A percentile compares a stretch with the other conserved stretches of the same genome.
phyloP scores from a whole-genome alignment of 1,140 invertebrate genomes.

The Drosophila micromelanica region DNA sequence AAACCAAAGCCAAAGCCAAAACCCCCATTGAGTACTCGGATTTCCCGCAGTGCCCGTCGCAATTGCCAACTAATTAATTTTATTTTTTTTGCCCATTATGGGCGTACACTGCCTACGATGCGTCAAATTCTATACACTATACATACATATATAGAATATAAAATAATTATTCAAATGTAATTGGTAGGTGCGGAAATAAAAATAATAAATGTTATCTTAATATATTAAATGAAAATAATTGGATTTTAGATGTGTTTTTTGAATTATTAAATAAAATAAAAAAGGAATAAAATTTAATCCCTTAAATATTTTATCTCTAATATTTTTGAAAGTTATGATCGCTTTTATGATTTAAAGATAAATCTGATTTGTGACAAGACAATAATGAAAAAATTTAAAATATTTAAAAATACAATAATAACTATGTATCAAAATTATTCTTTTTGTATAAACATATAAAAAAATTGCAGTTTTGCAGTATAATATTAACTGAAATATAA shows the following conservation, averaged over 20 bases:
- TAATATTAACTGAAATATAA: no score
- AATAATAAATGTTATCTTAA: no score
- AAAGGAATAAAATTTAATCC: neutral
- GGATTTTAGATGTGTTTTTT: no score
- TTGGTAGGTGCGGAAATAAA: no score
- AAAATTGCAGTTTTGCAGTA: no score
- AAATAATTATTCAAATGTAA: no score
- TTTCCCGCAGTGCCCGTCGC: constrained; percentile 50
- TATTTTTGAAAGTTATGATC: neutral
- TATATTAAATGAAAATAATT: no score
- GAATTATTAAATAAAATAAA: no score
- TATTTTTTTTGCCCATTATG: constrained; percentile 69
- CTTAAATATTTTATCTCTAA: neutral
- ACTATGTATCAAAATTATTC: no score
- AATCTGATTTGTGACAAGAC: neutral
- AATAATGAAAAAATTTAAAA: neutral
- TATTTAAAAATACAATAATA: no score
- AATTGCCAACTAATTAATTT: constrained; percentile 75
- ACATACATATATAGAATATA: neutral
- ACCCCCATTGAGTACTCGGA: constrained; percentile 13
- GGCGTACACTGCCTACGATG: constrained; percentile 55
- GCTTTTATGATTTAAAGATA: no score
- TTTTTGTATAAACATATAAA: no score
- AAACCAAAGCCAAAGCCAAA: constrained; percentile 7
- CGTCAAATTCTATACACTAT: constrained; percentile 61